Percentiles rank a stretch among this genome's conserved stretches.
Evolutionary conservation across 2,797 vertebrate species (phyloP).

Genomic region (Neostethus bicornis): DNA sequence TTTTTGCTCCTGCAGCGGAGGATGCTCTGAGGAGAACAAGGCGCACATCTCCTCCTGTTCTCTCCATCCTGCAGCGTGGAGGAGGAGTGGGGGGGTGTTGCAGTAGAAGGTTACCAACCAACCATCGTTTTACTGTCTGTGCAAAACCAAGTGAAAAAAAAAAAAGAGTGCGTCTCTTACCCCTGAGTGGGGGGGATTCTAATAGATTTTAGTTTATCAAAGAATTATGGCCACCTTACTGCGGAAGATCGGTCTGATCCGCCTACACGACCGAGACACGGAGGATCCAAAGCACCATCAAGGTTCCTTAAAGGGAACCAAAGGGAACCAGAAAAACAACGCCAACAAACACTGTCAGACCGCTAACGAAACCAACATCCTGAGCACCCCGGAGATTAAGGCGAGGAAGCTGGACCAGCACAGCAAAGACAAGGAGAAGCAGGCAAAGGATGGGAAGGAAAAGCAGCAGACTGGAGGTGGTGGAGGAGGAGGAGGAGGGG

Average conservation of each 20-base stretch:
- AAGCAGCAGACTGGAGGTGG: slow-evolving; percentile 75
- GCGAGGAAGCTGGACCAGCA: slow-evolving; percentile 87
- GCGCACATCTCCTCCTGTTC: slow-evolving; percentile 61
- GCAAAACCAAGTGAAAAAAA: slow-evolving; percentile 26
- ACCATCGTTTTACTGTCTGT: slow-evolving; percentile 52
- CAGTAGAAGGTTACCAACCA: slow-evolving; percentile 61
- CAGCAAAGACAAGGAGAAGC: slow-evolving; percentile 84
- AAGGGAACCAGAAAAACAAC: slow-evolving; percentile 89
- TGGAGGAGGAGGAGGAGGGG: slow-evolving; percentile 66
- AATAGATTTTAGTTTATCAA: slow-evolving; percentile 50
- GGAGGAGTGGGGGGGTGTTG: slow-evolving; percentile 69
- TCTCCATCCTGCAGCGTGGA: slow-evolving; percentile 72
- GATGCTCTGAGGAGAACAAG: slow-evolving; percentile 73
- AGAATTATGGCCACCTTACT: slow-evolving; percentile 94
- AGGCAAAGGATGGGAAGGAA: slow-evolving; percentile 81
- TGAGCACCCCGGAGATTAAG: slow-evolving; percentile 86
- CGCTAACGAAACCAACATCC: slow-evolving; percentile 83
- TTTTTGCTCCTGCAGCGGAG: slow-evolving; percentile 61
- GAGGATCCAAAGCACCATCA: slow-evolving; percentile 97
- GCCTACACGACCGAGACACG: slow-evolving; percentile 96
- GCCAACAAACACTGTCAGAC: slow-evolving; percentile 88
- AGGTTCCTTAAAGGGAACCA: slow-evolving; percentile 89
- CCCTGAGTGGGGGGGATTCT: slow-evolving; percentile 66
- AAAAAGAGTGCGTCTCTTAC: slow-evolving; percentile 59
- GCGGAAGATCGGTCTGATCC: slow-evolving; percentile 97